Evolutionary conservation across 2,113 vertebrate genomes (phyloP).

Genomic region (Otocyon megalotis): DNA sequence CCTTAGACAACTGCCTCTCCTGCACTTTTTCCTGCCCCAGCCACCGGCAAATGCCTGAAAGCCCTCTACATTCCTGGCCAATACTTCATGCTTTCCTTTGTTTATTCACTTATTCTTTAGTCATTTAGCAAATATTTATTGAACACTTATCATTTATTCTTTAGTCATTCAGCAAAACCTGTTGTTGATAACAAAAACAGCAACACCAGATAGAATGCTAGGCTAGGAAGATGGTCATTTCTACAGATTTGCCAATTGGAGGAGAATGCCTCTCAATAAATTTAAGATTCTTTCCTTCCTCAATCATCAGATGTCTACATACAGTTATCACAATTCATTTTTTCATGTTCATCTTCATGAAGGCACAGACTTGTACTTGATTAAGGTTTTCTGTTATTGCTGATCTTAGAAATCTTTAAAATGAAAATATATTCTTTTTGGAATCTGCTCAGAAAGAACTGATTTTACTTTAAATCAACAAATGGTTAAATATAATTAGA

Average conservation of each 20-base stretch:
- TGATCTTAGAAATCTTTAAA: conserved; percentile 11
- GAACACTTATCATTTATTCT: background rate
- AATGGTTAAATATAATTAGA: conserved; percentile 1
- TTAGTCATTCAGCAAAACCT: background rate
- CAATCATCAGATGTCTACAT: background rate
- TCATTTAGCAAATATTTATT: background rate
- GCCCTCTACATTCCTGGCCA: background rate
- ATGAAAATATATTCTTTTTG: background rate
- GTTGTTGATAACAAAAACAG: background rate
- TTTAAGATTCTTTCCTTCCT: background rate
- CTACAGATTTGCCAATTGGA: background rate
- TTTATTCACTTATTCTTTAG: background rate
- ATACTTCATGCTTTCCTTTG: background rate
- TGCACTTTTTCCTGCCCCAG: background rate
- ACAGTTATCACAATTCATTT: background rate
- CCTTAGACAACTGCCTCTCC: background rate
- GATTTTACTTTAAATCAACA: conserved; percentile 17
- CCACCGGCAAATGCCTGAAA: background rate
- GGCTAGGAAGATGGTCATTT: background rate
- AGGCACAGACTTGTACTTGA: background rate
- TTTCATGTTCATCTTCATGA: background rate
- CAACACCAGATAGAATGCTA: background rate
- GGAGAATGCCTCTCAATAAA: background rate
- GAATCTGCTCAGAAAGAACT: background rate
- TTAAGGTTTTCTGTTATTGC: background rate